phyloP scores from a whole-genome alignment of 2,113 vertebrate genomes.

The Trogon melanurus region DNA sequence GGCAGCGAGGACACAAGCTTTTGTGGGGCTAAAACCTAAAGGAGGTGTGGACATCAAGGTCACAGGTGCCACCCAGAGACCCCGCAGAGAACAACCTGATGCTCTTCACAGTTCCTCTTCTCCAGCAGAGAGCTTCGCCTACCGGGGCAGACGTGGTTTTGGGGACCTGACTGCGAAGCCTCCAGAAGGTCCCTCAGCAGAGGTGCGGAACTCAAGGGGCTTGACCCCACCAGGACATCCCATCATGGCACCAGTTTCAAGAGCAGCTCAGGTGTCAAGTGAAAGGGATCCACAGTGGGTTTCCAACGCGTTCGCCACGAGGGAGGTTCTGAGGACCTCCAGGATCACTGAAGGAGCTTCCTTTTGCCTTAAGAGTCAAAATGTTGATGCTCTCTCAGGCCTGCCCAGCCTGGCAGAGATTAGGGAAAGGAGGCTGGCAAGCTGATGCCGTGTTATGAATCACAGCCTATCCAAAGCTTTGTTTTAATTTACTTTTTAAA shows the following conservation, averaged over 20 bases:
- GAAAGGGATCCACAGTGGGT: not conserved
- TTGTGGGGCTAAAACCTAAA: not conserved
- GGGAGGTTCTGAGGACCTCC: not conserved
- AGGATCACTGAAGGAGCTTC: not conserved
- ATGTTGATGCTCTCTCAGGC: not conserved
- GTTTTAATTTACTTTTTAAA: slow-evolving; percentile 1
- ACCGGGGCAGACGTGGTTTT: not conserved
- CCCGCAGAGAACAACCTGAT: not conserved
- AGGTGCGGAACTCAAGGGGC: not conserved
- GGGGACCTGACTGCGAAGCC: not conserved
- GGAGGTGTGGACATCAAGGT: not conserved
- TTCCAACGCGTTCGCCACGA: not conserved
- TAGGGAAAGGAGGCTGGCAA: not conserved
- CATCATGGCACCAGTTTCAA: not conserved
- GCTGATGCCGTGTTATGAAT: not conserved
- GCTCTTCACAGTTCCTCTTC: not conserved
- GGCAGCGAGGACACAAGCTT: not conserved
- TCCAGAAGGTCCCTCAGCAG: not conserved
- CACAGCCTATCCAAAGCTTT: not conserved
- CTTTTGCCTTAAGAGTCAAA: not conserved
- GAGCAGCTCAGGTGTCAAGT: not conserved
- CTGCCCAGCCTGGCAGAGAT: not conserved
- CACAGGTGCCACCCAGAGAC: not conserved
- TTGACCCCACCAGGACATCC: not conserved
- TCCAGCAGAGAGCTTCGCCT: not conserved